Evolutionary conservation across 2,113 vertebrate species (phyloP).

Genomic region (Sardina pilchardus): DNA sequence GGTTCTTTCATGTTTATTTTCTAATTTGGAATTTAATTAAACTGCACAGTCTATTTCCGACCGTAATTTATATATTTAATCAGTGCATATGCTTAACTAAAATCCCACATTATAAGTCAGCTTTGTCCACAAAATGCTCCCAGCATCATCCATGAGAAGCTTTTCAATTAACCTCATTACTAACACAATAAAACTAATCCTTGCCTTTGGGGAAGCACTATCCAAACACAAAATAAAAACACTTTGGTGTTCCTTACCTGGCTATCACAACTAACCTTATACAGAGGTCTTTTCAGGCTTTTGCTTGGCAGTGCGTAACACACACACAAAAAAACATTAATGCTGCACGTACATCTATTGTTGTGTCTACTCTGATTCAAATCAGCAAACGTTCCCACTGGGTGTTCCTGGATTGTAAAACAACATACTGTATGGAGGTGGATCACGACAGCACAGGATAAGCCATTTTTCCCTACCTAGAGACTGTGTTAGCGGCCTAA

Average conservation of each 20-base stretch:
- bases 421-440: background rate
- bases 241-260: background rate
- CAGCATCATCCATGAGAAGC: background rate
- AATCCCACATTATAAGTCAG: background rate
- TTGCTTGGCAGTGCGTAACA: background rate
- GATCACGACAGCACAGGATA: background rate
- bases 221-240: background rate
- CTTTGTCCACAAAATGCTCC: background rate
- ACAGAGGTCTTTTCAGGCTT: background rate
- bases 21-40: background rate
- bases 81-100: background rate
- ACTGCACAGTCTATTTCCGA: background rate
- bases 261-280: background rate
- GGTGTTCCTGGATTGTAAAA: background rate
- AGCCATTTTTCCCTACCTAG: background rate
- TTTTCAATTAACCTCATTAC: background rate
- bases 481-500: background rate
- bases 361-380: background rate
- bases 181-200: background rate
- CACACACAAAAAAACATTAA: background rate
- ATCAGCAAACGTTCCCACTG: background rate
- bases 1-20: background rate
- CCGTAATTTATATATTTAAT: background rate
- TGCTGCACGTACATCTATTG: background rate
- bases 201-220: background rate